Evolutionary conservation across 2,113 vertebrate species (phyloP).

Genomic region (Saccopteryx leptura): DNA sequence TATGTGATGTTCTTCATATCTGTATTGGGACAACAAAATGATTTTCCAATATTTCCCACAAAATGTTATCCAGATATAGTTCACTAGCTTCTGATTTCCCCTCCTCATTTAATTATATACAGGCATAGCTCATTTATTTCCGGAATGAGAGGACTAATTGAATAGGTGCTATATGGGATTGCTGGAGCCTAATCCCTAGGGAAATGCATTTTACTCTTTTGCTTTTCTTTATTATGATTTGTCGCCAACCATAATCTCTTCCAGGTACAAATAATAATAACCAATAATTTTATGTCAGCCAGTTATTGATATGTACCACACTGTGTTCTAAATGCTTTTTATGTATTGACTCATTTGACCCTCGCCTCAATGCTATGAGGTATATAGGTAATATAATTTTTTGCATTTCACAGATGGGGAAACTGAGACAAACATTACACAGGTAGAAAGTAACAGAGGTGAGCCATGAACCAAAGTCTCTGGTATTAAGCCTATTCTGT

Average conservation of each 20-base stretch:
- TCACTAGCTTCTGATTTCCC: neutral
- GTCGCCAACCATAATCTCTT: neutral
- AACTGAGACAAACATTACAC: neutral
- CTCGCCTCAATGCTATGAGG: neutral
- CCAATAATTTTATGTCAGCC: neutral
- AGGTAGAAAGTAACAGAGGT: slow-evolving; percentile 36
- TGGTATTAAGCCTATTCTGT: neutral
- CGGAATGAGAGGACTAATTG: neutral
- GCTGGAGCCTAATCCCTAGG: neutral
- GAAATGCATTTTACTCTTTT: neutral
- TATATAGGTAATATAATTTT: neutral
- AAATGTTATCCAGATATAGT: neutral
- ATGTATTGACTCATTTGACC: neutral
- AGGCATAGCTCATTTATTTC: neutral
- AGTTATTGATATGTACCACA: neutral
- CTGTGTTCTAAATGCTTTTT: neutral
- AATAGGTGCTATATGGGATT: neutral
- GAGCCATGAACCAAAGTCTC: neutral
- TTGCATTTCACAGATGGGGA: slow-evolving; percentile 23
- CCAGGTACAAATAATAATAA: neutral
- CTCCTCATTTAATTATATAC: neutral
- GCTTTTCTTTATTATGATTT: slow-evolving; percentile 49
- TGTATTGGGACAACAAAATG: neutral
- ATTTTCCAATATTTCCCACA: neutral
- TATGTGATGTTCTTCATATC: neutral